Evolutionary conservation across 2,797 vertebrate species (phyloP).

Genomic region (Merluccius polli): DNA sequence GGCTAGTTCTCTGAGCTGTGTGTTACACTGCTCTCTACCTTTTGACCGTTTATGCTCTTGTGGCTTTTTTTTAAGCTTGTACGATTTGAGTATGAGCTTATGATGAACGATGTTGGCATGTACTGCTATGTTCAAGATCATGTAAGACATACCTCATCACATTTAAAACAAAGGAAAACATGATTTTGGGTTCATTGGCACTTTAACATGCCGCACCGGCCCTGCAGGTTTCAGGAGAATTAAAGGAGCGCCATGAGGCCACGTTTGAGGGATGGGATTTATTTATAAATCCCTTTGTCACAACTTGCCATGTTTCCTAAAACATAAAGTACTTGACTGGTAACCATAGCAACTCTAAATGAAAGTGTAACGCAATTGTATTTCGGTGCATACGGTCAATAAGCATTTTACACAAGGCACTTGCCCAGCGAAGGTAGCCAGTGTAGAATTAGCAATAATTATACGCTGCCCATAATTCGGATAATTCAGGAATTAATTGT

Average conservation of each 20-base stretch:
- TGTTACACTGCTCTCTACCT: not conserved
- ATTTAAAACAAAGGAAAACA: not conserved
- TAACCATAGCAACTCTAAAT: not conserved
- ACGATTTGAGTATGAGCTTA: not conserved
- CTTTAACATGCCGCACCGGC: not conserved
- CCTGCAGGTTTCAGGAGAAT: slow-evolving; percentile 29
- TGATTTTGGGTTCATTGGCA: not conserved
- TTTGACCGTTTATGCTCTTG: not conserved
- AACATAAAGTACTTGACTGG: not conserved
- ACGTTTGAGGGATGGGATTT: slow-evolving; percentile 39
- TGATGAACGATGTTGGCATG: not conserved
- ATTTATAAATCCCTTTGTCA: slow-evolving; percentile 43
- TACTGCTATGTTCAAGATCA: not conserved
- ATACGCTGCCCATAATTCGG: no score
- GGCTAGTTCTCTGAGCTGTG: not conserved
- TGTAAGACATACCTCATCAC: not conserved
- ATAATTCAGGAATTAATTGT: not conserved
- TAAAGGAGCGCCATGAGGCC: slow-evolving; percentile 40
- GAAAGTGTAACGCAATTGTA: not conserved
- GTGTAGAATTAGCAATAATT: not conserved
- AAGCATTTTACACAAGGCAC: not conserved
- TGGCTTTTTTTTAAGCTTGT: no score
- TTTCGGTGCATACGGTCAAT: not conserved
- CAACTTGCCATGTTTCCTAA: slow-evolving; percentile 29
- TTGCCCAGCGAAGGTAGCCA: not conserved